Base-by-base conservation (phyloP, 2,888 invertebrate genomes). In the Adelognathus sp. region DNA sequence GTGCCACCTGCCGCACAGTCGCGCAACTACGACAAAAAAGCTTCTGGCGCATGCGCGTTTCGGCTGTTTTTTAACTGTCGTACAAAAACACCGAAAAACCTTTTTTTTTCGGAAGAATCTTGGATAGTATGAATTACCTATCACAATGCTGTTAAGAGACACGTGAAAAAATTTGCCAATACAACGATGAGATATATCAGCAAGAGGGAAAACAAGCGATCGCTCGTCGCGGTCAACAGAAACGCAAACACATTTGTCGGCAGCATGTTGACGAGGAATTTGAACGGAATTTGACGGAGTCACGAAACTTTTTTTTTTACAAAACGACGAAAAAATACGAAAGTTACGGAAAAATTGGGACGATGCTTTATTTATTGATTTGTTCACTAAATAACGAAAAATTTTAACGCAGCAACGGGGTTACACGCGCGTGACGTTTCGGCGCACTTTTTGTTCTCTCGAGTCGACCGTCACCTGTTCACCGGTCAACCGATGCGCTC, bases 391-490 rank as follows among this genome's bases (percentile, higher is more conserved):
- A 16, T 56, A 27, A n/a, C n/a, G n/a, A 9, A 21, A 31, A 54
- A 74, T 67, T 67, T 74, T 67, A 31, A 67, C 54, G 11, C 39
- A 54, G 16, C 18, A 36, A 29, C 14, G 56, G n/a, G 4, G 9
- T 33, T 27, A 31, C 33, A n/a, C n/a, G n/a, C n/a, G n/a, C n/a
- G 44, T 29, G 52, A 56, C 52, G 56, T 74, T 74, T 73, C 2
- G 41, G 16, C n/a, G 21, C 41, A 46, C 33, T 56, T 74, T 67
- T 74, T 54, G 41, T 64, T 73, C 36, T 33, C 21, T 14, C 18
- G 14, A 24, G 27, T 18, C 71, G 63, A 6, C 16, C 46, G 71
- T 70, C 78, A 80, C 78, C 78, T 80, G 80, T 78, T 66, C 29
- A 39, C 44, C 33, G 14, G 18, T 31, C 39, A 56, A 54, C 58